Evolutionary conservation across 1,140 invertebrate species (phyloP).

Genomic region (Armadillidium nasatum): DNA sequence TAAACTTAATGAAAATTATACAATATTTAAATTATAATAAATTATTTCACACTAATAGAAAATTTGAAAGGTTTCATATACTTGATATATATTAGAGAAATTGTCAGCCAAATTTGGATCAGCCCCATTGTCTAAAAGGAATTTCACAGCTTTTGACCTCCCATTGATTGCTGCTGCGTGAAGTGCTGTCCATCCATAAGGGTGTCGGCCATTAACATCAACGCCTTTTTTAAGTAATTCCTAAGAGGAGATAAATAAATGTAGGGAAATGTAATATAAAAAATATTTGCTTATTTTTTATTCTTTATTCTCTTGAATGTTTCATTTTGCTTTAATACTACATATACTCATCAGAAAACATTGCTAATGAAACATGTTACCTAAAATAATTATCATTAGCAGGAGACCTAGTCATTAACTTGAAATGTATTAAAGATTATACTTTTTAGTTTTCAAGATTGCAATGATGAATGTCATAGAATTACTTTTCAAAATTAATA

Average conservation of each 20-base stretch:
- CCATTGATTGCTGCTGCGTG: constrained; percentile 78
- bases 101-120: constrained; percentile 74
- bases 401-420: no score
- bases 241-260: constrained; percentile 20
- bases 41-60: no score
- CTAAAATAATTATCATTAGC: no score
- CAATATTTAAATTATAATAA: no score
- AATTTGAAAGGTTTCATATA: constrained; percentile 51
- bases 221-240: constrained; percentile 47
- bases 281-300: not conserved
- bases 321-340: not conserved
- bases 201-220: constrained; percentile 62
- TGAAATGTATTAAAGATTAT: no score
- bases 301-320: not conserved
- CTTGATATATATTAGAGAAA: constrained; percentile 66
- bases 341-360: not conserved
- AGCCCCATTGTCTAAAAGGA: constrained; percentile 68
- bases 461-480: no score
- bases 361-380: no score
- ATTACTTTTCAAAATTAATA: no score
- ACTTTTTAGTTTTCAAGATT: no score
- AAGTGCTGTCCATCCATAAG: constrained; percentile 78
- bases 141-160: constrained; percentile 59
- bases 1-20: no score
- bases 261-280: not conserved